These are phyloP conservation scores for Agonopterix subpropinquella DNA, from an alignment of 2,888 invertebrate genomes.

Conservation along the genomic window DNA sequence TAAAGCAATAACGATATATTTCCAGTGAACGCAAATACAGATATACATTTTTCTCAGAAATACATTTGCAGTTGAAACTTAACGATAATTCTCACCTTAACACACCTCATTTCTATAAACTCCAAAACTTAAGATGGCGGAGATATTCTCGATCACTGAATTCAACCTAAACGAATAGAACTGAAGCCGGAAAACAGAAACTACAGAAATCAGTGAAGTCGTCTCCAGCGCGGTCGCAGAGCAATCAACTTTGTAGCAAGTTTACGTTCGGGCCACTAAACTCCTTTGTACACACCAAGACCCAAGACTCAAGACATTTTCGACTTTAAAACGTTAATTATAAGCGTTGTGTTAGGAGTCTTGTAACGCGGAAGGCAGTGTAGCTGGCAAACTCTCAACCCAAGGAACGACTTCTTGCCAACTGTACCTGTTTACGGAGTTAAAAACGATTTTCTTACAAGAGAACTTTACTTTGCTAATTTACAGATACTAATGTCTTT, in stretches of 20 bases:
- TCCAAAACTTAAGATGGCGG: no score
- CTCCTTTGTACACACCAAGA: no score
- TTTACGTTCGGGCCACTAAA: slow-evolving; percentile 24
- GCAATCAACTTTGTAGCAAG: slow-evolving; percentile 45
- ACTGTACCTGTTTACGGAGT: slow-evolving; percentile 24
- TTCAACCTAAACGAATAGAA: slow-evolving; percentile 15
- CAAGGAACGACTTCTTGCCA: slow-evolving; percentile 20
- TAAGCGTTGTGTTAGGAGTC: no score
- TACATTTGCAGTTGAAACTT: no score
- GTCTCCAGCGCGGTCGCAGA: slow-evolving; percentile 32
- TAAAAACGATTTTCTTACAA: slow-evolving; percentile 20
- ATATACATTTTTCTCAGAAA: no score
- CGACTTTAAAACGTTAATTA: no score
- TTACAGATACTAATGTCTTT: background rate
- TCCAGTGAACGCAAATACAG: no score
- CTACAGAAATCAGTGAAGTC: slow-evolving; percentile 35
- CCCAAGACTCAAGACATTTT: no score
- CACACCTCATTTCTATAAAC: background rate
- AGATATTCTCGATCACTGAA: background rate
- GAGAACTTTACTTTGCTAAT: slow-evolving; percentile 13
- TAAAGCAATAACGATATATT: no score
- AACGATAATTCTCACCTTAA: no score
- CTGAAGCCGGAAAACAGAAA: slow-evolving; percentile 13
- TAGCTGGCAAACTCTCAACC: slow-evolving; percentile 20
- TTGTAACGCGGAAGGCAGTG: no score